Evolutionary conservation across 2,888 invertebrate genomes (phyloP), one percentile per base, ranked within the genome.

Genomic region (Drosophila infuscata): DNA sequence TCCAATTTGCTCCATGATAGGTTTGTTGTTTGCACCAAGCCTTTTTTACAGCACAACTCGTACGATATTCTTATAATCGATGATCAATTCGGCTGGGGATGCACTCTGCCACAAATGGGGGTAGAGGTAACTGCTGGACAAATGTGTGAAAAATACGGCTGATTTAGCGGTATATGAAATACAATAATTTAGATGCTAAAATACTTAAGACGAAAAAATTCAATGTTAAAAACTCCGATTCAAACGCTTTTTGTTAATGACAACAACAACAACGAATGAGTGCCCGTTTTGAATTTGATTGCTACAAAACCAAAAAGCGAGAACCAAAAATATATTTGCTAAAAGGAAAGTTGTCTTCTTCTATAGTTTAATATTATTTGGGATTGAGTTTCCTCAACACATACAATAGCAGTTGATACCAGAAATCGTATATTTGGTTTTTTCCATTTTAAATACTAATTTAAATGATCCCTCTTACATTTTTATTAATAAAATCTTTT

Each of bases 231-330:
- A 29, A 9, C 4, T 4, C 7, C 15, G 8, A 25, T 30, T 32
- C 11, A 51, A 12, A 25, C 7, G 11, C 17, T 56, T 56, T 35
- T 70, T 65, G 17, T 53, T n/a, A 74, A 74, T 30, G 25, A 25
- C 25, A 57, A 33, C 46, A 33, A 46, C 3, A 15, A 15, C 2
- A 62, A 43, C 30, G 12, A 32, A 17, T 54, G 4, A n/a, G 9
- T 43, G 29, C 38, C 29, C 30, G 33, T 49, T 74, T 71, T 71
- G 58, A 71, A 71, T 74, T 43, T 32, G 35, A 49, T 64, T 58
- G 58, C 71, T 65, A 20, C 41, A 57, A 49, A 74, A 57, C 51
- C 53, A 58, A 17, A 43, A 74, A 20, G 11, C 25, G 43, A 57
- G 58, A 58, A 41, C 48, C 25, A 25, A 25, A 25, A 25, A 25